phyloP scores from a whole-genome alignment of 2,113 vertebrate species.

The Corythornis madagascariensis region DNA sequence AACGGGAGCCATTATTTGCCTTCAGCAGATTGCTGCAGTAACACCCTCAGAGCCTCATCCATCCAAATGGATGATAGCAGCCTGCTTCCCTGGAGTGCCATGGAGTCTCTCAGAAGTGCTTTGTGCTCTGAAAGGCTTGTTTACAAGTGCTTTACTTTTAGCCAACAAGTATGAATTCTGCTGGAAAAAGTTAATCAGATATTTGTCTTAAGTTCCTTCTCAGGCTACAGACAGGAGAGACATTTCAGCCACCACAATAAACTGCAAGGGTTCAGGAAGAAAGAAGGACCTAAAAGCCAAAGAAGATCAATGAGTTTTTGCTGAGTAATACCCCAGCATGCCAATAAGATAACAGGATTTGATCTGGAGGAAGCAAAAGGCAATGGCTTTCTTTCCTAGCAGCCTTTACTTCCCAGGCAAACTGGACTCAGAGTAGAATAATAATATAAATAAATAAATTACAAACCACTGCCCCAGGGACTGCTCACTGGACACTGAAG shows the following conservation, averaged over 20 bases:
- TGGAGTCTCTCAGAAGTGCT: not conserved
- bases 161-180: not conserved
- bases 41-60: not conserved
- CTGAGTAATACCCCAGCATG: not conserved
- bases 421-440: not conserved
- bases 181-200: not conserved
- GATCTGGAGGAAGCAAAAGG: not conserved
- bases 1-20: not conserved
- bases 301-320: not conserved
- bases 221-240: not conserved
- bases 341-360: not conserved
- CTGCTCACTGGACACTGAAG: not conserved
- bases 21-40: not conserved
- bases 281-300: not conserved
- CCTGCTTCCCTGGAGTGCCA: not conserved
- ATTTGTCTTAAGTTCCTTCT: not conserved
- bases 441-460: not conserved
- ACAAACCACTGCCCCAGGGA: accelerated
- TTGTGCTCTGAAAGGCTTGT: not conserved
- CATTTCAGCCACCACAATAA: not conserved
- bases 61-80: not conserved
- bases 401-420: not conserved
- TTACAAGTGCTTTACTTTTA: not conserved
- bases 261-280: not conserved
- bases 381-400: not conserved